These are phyloP conservation scores for Merodon equestris DNA, from an alignment of 2,888 invertebrate species.

Conservation along the genomic window DNA sequence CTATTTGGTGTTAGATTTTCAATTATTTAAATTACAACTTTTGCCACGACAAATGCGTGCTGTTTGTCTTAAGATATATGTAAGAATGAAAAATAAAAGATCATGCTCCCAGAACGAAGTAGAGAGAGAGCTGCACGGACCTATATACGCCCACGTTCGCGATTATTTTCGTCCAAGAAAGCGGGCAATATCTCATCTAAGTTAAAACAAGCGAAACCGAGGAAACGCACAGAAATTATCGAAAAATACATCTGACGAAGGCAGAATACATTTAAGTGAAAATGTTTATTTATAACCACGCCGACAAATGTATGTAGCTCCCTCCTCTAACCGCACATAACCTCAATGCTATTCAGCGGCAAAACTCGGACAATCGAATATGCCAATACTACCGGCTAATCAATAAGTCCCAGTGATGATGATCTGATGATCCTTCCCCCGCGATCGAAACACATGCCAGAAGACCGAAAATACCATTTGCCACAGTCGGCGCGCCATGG, in stretches of 20 bases:
- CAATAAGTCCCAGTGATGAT: no score
- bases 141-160: constrained; percentile 64
- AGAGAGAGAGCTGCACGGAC: constrained; percentile 39
- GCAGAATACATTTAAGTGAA: constrained; percentile 35
- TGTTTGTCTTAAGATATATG: constrained; percentile 24
- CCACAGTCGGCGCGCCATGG: constrained; percentile 21
- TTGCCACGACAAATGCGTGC: constrained; percentile 38
- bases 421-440: constrained; percentile 28
- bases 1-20: constrained; percentile 51
- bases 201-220: constrained; percentile 6
- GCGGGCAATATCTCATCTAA: constrained; percentile 54
- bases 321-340: constrained; percentile 47
- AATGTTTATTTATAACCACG: constrained; percentile 63
- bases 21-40: constrained; percentile 43
- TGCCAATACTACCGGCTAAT: no score
- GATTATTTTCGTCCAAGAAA: constrained; percentile 62
- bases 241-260: constrained; percentile 20
- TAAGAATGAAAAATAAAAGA: no score
- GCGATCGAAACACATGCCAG: no score
- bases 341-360: constrained; percentile 63
- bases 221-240: constrained; percentile 6
- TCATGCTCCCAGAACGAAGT: not conserved
- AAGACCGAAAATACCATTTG: no score
- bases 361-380: constrained; percentile 8
- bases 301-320: constrained; percentile 29